Evolutionary conservation across 35 echinoderm and acorn worm species (phyloP).

Genomic region (Ophioderma brevispina): DNA sequence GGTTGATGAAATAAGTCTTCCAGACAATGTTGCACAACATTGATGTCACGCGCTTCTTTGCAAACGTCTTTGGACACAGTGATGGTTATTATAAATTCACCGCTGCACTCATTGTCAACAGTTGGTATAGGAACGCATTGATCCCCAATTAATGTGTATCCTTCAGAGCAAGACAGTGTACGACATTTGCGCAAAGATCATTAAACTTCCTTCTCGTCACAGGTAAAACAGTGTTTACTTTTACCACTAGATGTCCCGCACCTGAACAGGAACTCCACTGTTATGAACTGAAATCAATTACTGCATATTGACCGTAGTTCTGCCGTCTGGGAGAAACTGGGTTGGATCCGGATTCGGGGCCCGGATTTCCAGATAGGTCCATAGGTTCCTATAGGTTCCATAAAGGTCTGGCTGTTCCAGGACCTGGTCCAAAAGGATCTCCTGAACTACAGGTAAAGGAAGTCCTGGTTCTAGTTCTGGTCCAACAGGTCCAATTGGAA

Average conservation of each 20-base stretch:
- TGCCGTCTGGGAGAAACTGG: background rate
- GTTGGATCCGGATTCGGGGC: background rate
- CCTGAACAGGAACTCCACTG: background rate
- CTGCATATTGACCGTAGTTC: background rate
- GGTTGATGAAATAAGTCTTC: background rate
- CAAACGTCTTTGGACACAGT: background rate
- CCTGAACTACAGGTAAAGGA: no score
- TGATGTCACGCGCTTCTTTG: background rate
- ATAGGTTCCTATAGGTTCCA: no score
- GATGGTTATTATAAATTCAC: background rate
- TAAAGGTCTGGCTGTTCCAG: no score
- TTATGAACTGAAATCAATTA: conserved; percentile 30
- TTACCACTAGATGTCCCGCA: background rate
- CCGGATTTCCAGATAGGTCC: background rate
- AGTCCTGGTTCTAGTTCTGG: background rate
- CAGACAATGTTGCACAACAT: background rate
- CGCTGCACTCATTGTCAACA: background rate
- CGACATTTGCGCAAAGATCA: background rate
- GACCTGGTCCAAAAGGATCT: no score
- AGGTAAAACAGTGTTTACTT: background rate
- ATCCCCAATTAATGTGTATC: background rate
- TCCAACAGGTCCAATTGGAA: background rate
- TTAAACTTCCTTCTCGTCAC: conserved; percentile 8
- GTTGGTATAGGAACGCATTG: background rate
- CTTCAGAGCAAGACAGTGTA: background rate